Conservation (phyloP, 2,113 vertebrate genomes). For the Tangachromis dhanisi region DNA sequence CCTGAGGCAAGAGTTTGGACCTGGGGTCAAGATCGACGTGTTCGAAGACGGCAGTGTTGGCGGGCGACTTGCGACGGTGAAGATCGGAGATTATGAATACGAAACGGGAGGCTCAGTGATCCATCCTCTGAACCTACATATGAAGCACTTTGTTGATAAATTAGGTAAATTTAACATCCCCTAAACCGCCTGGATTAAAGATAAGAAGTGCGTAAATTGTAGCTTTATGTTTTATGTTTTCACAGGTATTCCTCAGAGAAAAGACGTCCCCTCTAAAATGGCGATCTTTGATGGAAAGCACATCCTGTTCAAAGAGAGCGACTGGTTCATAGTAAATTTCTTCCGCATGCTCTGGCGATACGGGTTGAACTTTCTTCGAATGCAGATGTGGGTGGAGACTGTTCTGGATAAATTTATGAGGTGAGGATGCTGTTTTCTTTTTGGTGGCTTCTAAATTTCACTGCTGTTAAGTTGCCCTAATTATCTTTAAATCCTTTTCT, state of each 20-base stretch:
- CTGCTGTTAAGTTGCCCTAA: not conserved
- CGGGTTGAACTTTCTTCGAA: constrained; percentile 81
- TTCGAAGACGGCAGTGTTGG: constrained; percentile 79
- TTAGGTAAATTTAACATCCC: constrained; percentile 68
- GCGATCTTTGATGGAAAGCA: constrained; percentile 85
- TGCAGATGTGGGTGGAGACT: constrained; percentile 92
- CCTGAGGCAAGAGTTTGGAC: constrained; percentile 85
- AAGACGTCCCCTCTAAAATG: constrained; percentile 44
- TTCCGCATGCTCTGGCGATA: constrained; percentile 85
- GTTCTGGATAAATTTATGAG: constrained; percentile 93
- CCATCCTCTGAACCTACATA: constrained; percentile 91
- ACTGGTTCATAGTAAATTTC: constrained; percentile 85
- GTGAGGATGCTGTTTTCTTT: constrained; percentile 51
- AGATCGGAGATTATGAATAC: constrained; percentile 72
- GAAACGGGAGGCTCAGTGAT: constrained; percentile 82
- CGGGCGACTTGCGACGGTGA: constrained; percentile 78
- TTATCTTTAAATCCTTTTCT: not conserved
- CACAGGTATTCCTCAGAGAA: constrained; percentile 70
- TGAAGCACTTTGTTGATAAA: constrained; percentile 88
- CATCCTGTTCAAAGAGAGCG: constrained; percentile 86
- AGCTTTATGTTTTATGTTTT: not conserved
- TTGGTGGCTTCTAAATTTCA: not conserved
- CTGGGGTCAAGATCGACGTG: constrained; percentile 77
- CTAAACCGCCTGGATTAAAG: not conserved
- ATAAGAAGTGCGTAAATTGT: not conserved